Evolutionary conservation across 2,888 invertebrate species (phyloP), one percentile per base, ranked within the genome.

Genomic region (Quadroppia sp.): DNA sequence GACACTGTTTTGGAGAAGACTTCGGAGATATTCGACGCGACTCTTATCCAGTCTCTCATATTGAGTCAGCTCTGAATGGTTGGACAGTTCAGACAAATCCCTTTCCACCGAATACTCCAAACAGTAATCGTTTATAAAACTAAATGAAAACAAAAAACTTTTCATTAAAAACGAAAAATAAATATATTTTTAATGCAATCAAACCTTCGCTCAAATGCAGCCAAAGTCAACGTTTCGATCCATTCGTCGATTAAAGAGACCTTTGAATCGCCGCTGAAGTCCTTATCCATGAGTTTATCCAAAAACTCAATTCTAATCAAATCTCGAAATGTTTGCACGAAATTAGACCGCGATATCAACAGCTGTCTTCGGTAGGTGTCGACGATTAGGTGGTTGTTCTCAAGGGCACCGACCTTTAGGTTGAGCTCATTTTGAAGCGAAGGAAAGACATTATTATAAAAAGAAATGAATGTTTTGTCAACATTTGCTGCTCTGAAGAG

Each of bases 401-500:
- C 72, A 28, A 53, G 28, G n/a, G 17, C 15, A 72, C 72, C 61
- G 6, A 9, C 75, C 72, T 78, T 77, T 25, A 76, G 77, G 70
- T 85, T 84, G 30, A 90, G 81, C 76, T 86, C 86, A 79, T 88
- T 87, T 80, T 89, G 89, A 75, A 94, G 81, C 78, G 86, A 85
- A 17, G 90, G 88, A 77, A 92, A 86, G 6, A 89, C 87, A 78
- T 86, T 86, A 78, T 90, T 90, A 82, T 94, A 94, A 77, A 91
- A 86, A 76, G 86, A 86, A 77, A 90, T 87, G 82, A 84, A 32
- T 25, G 28, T 17, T 69, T 67, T 56, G 6, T 42, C 25, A 32
- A 73, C 25, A n/a, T 30, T n/a, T 9, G 67, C 11, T 15, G 11
- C 32, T 23, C 11, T 30, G 28, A n/a, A 69, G 20, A 73, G 9